Evolutionary conservation across 2,888 invertebrate genomes (phyloP).

Genomic region (Amitus sp.): DNA sequence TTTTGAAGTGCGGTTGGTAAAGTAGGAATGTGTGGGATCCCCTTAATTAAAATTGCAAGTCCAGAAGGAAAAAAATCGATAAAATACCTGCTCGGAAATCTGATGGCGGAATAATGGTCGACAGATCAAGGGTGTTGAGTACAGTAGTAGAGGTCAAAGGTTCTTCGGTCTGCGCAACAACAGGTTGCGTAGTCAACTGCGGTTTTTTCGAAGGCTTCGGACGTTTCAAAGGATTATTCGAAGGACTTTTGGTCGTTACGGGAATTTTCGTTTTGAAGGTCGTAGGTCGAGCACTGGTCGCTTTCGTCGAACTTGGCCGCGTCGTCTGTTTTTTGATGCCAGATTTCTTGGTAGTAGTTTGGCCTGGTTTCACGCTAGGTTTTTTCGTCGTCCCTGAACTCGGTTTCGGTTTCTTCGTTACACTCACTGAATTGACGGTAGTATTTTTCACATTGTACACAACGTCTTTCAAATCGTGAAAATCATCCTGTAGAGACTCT

Average conservation of each 20-base stretch:
- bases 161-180: conserved; percentile 32
- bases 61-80: conserved; percentile 1
- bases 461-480: conserved; percentile 82
- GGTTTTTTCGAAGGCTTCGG: conserved; percentile 65
- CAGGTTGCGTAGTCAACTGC: conserved; percentile 45
- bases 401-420: conserved; percentile 49
- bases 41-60: no score
- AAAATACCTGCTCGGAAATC: conserved; percentile 55
- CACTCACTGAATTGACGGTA: conserved; percentile 43
- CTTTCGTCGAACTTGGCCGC: conserved; percentile 53
- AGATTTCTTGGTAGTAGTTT: conserved; percentile 45
- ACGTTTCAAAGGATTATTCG: conserved; percentile 51
- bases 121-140: conserved; percentile 24
- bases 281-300: conserved; percentile 52
- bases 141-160: conserved; percentile 13
- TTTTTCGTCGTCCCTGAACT: conserved; percentile 53
- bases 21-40: no score
- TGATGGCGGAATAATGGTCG: conserved; percentile 56
- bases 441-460: conserved; percentile 70
- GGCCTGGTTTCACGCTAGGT: conserved; percentile 44
- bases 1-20: no score
- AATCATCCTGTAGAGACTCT: conserved; percentile 83
- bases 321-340: conserved; percentile 50
- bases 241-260: conserved; percentile 50
- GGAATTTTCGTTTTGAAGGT: conserved; percentile 66